A percentile compares a stretch with the other conserved stretches of the same genome.
These are phyloP conservation scores for Cololabis saira DNA, from an alignment of 2,113 vertebrate species.

Conservation along the genomic window DNA sequence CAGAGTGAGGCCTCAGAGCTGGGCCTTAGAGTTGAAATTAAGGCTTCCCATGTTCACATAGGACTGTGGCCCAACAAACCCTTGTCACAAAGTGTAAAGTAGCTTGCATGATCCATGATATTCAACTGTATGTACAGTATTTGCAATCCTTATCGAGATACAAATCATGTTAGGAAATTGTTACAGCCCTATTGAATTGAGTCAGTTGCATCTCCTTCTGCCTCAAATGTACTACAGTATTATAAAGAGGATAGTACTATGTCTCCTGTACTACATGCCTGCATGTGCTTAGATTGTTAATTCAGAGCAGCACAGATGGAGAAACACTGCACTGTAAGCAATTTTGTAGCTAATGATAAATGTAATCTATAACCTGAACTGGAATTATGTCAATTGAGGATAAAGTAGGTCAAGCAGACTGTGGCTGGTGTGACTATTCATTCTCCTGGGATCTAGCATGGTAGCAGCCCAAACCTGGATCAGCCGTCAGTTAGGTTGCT, in stretches of 20 bases:
- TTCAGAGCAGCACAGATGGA: neutral
- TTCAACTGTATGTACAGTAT: neutral
- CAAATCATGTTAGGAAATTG: neutral
- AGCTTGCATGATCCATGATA: too few relatives aligned
- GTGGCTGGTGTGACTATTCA: constrained; percentile 59
- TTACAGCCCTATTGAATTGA: neutral
- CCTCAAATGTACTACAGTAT: neutral
- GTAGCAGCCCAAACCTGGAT: constrained; percentile 50
- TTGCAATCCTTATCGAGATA: neutral
- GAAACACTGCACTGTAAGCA: constrained; percentile 17
- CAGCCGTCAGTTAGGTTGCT: constrained; percentile 54
- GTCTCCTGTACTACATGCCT: constrained; percentile 5
- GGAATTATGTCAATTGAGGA: constrained; percentile 70
- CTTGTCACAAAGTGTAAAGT: too few relatives aligned
- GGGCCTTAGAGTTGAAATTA: too few relatives aligned
- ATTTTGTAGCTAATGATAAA: constrained; percentile 53
- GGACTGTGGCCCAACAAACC: too few relatives aligned
- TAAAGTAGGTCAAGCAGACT: constrained; percentile 65
- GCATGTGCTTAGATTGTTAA: neutral
- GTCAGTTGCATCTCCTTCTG: constrained; percentile 2
- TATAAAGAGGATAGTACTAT: neutral
- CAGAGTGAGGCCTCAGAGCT: too few relatives aligned
- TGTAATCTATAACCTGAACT: constrained; percentile 55
- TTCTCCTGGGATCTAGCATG: constrained; percentile 53
- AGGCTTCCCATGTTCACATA: too few relatives aligned